Evolutionary conservation across 2,113 vertebrate species (phyloP).

Genomic region (Micronisus gabar): DNA sequence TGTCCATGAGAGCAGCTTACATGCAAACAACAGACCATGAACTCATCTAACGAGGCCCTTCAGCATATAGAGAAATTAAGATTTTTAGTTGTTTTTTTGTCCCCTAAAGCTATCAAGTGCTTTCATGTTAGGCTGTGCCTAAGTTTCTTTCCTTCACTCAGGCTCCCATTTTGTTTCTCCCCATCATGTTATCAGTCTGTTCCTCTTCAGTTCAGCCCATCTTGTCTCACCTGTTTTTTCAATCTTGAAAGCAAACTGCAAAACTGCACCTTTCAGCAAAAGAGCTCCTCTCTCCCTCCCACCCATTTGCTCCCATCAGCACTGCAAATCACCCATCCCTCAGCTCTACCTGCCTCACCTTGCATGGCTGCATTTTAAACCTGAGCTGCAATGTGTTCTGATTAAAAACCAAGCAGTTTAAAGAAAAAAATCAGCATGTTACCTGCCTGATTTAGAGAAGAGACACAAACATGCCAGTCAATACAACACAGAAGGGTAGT

Average conservation of each 20-base stretch:
- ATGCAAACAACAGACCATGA: not conserved
- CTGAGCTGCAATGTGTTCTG: not conserved
- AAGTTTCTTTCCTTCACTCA: not conserved
- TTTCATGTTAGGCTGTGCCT: not conserved
- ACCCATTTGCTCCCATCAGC: not conserved
- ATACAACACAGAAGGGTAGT: not conserved
- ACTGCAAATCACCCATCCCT: not conserved
- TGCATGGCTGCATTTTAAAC: not conserved
- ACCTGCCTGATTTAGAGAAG: not conserved
- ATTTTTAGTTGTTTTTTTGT: not conserved
- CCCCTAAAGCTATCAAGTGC: not conserved
- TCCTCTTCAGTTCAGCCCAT: not conserved
- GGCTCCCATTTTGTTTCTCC: not conserved
- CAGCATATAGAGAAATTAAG: not conserved
- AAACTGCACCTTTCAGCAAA: not conserved
- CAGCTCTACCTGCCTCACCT: not conserved
- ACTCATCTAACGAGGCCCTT: not conserved
- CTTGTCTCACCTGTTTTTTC: not conserved
- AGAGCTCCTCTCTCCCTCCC: not conserved
- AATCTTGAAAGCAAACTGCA: not conserved
- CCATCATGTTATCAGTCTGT: not conserved
- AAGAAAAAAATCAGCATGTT: not conserved
- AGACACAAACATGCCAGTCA: not conserved
- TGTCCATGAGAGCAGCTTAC: not conserved
- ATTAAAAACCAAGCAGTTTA: not conserved